A percentile compares a stretch with the other conserved stretches of the same genome.
Conservation (phyloP, 2,888 invertebrate species). For the Steinernema carpocapsae region DNA sequence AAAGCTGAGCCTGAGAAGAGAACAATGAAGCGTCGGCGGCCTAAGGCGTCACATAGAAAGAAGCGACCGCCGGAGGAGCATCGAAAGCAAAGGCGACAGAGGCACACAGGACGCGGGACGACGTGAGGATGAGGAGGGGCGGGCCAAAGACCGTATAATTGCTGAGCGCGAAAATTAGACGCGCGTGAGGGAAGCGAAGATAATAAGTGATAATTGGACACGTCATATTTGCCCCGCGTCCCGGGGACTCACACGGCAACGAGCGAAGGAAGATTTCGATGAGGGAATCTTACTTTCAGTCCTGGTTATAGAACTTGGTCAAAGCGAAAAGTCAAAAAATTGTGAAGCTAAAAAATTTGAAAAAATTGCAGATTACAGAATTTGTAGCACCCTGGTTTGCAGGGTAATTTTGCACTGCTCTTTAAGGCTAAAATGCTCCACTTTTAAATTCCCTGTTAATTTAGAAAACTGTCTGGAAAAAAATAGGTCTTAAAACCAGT, state of each 20-base stretch:
- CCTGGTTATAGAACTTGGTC: too few species aligned
- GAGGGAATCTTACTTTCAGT: neutral
- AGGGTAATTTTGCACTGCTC: too few species aligned
- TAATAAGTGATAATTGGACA: slow-evolving; percentile 27
- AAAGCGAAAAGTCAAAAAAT: neutral
- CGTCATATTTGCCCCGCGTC: slow-evolving; percentile 6
- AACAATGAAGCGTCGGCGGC: neutral
- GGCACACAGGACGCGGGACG: too few species aligned
- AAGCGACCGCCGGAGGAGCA: slow-evolving; percentile 2
- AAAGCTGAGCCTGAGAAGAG: neutral
- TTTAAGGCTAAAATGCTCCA: too few species aligned
- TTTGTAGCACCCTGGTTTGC: too few species aligned
- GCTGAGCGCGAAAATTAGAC: slow-evolving; percentile 29
- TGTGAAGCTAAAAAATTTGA: neutral
- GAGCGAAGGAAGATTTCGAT: neutral
- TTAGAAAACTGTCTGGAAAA: too few species aligned
- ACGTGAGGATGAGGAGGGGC: neutral
- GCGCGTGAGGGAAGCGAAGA: slow-evolving; percentile 29
- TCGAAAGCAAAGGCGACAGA: neutral
- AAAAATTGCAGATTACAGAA: too few species aligned
- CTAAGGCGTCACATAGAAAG: neutral
- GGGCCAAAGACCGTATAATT: slow-evolving; percentile 11
- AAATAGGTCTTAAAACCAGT: too few species aligned
- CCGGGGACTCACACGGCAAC: too few species aligned
- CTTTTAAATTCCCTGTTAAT: too few species aligned